These are phyloP conservation scores for Trematomus bernacchii DNA, from an alignment of 2,797 vertebrate genomes.

Conservation along the genomic window DNA sequence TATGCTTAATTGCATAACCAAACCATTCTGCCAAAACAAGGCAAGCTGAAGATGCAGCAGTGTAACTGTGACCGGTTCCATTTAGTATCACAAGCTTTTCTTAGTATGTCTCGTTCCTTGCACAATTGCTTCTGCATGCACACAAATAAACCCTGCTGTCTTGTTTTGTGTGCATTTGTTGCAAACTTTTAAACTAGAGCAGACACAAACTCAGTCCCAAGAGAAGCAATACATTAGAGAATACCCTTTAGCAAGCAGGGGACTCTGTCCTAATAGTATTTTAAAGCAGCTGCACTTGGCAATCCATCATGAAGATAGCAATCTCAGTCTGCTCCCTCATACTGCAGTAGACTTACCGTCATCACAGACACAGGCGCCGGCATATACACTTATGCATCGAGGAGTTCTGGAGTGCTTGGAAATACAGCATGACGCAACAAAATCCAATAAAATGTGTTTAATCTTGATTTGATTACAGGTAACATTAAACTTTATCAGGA, in stretches of 20 bases:
- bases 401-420: constrained; percentile 24
- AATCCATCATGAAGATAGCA: constrained; percentile 85
- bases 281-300: constrained; percentile 70
- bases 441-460: constrained; percentile 44
- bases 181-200: constrained; percentile 69
- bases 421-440: constrained; percentile 22
- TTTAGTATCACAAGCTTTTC: constrained; percentile 13
- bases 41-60: constrained; percentile 41
- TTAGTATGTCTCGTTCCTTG: constrained; percentile 8
- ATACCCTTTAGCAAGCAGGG: constrained; percentile 56
- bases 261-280: constrained; percentile 74
- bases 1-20: constrained; percentile 80
- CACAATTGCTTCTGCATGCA: constrained; percentile 13
- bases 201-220: constrained; percentile 63
- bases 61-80: constrained; percentile 34
- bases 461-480: constrained; percentile 62
- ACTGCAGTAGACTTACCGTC: constrained; percentile 51
- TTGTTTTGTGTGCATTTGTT: constrained; percentile 45
- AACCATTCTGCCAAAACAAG: constrained; percentile 65
- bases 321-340: constrained; percentile 66
- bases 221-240: constrained; percentile 64
- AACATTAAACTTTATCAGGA: constrained; percentile 51
- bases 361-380: constrained; percentile 41
- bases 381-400: constrained; percentile 41
- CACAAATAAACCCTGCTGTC: constrained; percentile 31